Percentiles rank a stretch among this genome's conserved stretches.
phyloP scores from a whole-genome alignment of 23 tunicate genomes.

The Trididemnum nubilum region DNA sequence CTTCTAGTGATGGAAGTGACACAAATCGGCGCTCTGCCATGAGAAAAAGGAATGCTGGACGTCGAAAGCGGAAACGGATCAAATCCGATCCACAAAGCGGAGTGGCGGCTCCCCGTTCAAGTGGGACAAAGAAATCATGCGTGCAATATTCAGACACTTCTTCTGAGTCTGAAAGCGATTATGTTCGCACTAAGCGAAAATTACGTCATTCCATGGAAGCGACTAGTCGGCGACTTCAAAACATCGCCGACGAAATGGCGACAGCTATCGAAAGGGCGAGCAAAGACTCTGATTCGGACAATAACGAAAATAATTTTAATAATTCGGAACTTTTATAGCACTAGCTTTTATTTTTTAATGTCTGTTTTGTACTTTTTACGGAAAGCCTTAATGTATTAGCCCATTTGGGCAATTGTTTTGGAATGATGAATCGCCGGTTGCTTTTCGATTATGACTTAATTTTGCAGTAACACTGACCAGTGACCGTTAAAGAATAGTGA shows the following conservation, averaged over 20 bases:
- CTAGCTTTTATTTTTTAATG: too few relatives aligned
- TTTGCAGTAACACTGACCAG: too few relatives aligned
- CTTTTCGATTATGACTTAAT: too few relatives aligned
- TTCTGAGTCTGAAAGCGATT: conserved; percentile 8
- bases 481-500: too few relatives aligned
- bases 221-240: conserved; percentile 26
- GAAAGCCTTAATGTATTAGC: too few relatives aligned
- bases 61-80: neutral
- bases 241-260: conserved; percentile 41
- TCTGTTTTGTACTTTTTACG: too few relatives aligned
- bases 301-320: neutral
- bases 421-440: too few relatives aligned
- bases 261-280: conserved; percentile 22
- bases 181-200: conserved; percentile 18
- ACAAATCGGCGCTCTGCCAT: too few relatives aligned
- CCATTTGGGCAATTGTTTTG: too few relatives aligned
- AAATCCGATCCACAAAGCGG: too few relatives aligned
- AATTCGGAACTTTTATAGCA: neutral
- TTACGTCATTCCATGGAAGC: conserved; percentile 33
- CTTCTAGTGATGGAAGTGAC: too few relatives aligned
- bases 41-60: conserved; percentile 13
- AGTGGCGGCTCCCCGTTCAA: neutral
- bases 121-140: neutral
- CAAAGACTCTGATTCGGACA: neutral
- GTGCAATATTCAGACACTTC: neutral